Percentiles rank a stretch among this genome's conserved stretches.
phyloP scores from a whole-genome alignment of 2,113 vertebrate genomes.

The Pterocles burchelli region DNA sequence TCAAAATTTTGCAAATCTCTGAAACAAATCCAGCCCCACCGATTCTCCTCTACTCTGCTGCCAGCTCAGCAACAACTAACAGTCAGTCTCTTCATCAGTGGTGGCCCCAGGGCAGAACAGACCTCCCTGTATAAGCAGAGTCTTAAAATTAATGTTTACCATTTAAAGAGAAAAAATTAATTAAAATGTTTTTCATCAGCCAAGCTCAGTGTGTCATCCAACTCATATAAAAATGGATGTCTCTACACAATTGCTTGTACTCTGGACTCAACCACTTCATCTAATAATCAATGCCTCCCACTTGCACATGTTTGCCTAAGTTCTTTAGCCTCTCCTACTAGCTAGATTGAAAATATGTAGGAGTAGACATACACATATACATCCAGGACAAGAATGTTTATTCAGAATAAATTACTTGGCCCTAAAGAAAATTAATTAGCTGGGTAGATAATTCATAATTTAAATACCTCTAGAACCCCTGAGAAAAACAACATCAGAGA shows the following conservation, averaged over 20 bases:
- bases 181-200: not conserved
- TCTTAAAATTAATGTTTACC: slow-evolving; percentile 13
- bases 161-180: not conserved
- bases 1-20: not conserved
- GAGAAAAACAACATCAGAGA: not conserved
- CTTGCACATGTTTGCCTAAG: not conserved
- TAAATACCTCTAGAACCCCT: not conserved
- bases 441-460: not conserved
- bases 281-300: slow-evolving; percentile 50
- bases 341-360: slow-evolving; percentile 10
- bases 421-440: not conserved
- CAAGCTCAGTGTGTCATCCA: slow-evolving; percentile 25
- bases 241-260: slow-evolving; percentile 45
- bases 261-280: not conserved
- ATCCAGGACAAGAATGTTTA: not conserved
- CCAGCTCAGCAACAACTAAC: not conserved
- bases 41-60: not conserved
- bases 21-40: not conserved
- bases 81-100: not conserved
- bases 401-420: not conserved
- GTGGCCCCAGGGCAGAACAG: not conserved
- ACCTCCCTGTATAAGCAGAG: not conserved
- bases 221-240: not conserved
- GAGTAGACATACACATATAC: not conserved
- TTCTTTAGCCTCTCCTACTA: slow-evolving; percentile 18